Conservation (phyloP, 2,113 vertebrate species). For the Rhinoderma darwinii region DNA sequence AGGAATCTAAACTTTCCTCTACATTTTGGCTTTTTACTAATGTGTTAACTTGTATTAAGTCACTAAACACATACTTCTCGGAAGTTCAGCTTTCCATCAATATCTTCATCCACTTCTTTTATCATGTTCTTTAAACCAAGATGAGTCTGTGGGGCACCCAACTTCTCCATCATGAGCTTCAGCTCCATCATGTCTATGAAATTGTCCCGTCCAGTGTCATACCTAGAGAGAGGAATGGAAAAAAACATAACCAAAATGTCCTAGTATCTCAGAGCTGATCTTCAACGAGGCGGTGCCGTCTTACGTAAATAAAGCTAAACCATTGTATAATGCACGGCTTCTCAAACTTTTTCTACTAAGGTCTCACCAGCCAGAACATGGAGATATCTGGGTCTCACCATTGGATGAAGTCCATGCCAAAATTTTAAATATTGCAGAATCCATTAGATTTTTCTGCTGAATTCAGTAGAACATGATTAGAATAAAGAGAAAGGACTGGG, state of each 20-base stretch:
- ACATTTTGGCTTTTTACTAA: not conserved
- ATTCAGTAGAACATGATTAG: too few species aligned
- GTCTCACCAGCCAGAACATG: too few species aligned
- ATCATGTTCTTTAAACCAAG: slow-evolving; percentile 80
- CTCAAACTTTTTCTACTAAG: too few species aligned
- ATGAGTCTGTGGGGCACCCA: slow-evolving; percentile 78
- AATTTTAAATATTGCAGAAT: too few species aligned
- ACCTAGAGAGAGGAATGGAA: slow-evolving; percentile 69
- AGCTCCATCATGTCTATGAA: slow-evolving; percentile 80
- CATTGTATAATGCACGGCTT: too few species aligned
- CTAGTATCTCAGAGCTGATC: not conserved
- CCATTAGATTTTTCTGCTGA: too few species aligned
- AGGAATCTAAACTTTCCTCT: not conserved
- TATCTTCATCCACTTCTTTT: slow-evolving; percentile 80
- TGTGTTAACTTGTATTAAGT: too few species aligned
- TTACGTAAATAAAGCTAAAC: too few species aligned
- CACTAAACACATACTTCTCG: slow-evolving; percentile 69
- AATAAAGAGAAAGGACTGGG: too few species aligned
- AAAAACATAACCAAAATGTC: not conserved
- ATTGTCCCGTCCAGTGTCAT: slow-evolving; percentile 74
- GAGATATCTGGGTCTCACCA: too few species aligned
- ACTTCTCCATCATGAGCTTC: slow-evolving; percentile 82
- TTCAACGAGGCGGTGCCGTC: not conserved
- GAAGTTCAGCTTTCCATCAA: slow-evolving; percentile 77
- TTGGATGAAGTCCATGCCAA: too few species aligned